Percentiles rank a stretch among this genome's conserved stretches.
Evolutionary conservation across 2,797 vertebrate species (phyloP).

Genomic region (Poecilia velifera): DNA sequence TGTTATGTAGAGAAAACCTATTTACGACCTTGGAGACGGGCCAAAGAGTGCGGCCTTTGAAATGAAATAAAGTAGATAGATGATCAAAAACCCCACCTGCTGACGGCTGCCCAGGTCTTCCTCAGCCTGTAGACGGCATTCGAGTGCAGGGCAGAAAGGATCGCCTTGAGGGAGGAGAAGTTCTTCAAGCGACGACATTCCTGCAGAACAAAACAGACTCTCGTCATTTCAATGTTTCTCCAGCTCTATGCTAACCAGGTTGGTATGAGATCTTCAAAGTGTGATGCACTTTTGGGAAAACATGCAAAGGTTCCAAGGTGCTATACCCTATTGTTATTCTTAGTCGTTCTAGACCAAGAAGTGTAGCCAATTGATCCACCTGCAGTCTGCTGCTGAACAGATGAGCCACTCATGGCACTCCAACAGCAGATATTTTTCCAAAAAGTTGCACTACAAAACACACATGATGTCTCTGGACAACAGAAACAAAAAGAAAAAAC

Average conservation of each 20-base stretch:
- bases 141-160: slow-evolving; percentile 88
- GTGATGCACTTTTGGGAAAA: not conserved
- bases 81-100: slow-evolving; percentile 57
- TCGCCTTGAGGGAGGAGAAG: slow-evolving; percentile 87
- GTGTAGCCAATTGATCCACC: not conserved
- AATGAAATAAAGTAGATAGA: not conserved
- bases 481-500: too few relatives aligned
- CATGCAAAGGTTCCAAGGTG: not conserved
- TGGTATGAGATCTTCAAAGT: not conserved
- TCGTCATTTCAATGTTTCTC: not conserved
- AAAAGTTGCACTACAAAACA: not conserved
- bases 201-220: slow-evolving; percentile 59
- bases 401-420: not conserved
- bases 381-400: not conserved
- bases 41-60: slow-evolving; percentile 4
- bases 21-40: not conserved
- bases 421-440: not conserved
- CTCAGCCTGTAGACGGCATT: slow-evolving; percentile 86
- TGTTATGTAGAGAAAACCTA: slow-evolving; percentile 13
- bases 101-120: slow-evolving; percentile 83
- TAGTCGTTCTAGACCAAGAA: not conserved
- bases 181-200: slow-evolving; percentile 83
- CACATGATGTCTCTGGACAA: too few relatives aligned
- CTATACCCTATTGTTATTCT: not conserved
- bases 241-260: not conserved